A percentile compares a stretch with the other conserved stretches of the same genome.
Conservation (phyloP, 2,888 invertebrate genomes). For the Drosophila nigricruria region DNA sequence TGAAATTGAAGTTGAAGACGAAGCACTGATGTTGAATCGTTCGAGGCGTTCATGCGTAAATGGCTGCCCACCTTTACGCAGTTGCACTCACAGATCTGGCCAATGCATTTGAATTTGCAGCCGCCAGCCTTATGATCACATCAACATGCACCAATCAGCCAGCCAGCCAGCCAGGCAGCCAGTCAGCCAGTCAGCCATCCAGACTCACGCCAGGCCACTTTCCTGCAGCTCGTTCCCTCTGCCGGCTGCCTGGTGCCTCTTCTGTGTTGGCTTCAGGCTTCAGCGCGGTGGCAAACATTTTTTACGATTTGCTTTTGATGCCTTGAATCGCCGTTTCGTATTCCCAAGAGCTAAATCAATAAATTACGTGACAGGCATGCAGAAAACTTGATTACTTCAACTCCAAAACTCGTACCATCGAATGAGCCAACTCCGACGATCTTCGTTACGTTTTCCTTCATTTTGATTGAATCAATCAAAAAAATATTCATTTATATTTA, state of each 20-base stretch:
- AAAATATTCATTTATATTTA: constrained; percentile 64
- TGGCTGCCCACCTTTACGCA: constrained; percentile 68
- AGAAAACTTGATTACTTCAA: constrained; percentile 75
- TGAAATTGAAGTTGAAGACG: constrained; percentile 30
- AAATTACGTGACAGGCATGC: constrained; percentile 85
- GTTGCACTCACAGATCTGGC: constrained; percentile 76
- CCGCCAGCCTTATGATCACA: constrained; percentile 73
- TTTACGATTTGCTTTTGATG: constrained; percentile 72
- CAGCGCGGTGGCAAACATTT: constrained; percentile 75
- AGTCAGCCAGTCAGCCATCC: constrained; percentile 57
- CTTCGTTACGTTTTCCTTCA: constrained; percentile 61
- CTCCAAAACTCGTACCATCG: constrained; percentile 38
- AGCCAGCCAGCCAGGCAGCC: constrained; percentile 4
- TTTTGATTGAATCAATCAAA: constrained; percentile 85
- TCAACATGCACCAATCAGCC: constrained; percentile 74
- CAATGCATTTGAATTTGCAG: constrained; percentile 77
- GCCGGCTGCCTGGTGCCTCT: background rate
- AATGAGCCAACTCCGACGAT: constrained; percentile 45
- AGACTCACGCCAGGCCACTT: constrained; percentile 52
- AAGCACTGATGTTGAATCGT: constrained; percentile 55
- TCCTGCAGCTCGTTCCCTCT: constrained; percentile 26
- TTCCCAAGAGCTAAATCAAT: constrained; percentile 85
- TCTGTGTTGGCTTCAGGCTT: constrained; percentile 52
- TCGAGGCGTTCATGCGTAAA: constrained; percentile 76
- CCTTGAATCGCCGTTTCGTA: constrained; percentile 56